Conservation (phyloP, 2,797 vertebrate species). For the Phoeniculus purpureus region DNA sequence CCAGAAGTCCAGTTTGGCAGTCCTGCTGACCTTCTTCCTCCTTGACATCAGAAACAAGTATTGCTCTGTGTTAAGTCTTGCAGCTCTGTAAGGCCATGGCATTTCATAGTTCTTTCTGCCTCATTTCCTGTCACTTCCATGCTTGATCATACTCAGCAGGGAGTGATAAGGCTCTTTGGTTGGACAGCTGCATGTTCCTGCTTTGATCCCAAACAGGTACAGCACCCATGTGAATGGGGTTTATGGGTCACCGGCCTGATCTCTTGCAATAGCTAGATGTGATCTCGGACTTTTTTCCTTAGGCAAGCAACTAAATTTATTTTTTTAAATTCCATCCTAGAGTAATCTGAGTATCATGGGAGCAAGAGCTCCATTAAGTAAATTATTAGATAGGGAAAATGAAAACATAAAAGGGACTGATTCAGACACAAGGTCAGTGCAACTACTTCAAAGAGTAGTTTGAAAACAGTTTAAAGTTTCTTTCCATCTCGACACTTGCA, state of each 20-base stretch:
- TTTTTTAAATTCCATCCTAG: neutral
- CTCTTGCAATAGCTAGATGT: neutral
- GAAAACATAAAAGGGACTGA: constrained; percentile 35
- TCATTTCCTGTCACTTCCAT: neutral
- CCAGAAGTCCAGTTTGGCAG: neutral
- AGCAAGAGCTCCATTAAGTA: constrained; percentile 25
- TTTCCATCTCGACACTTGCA: neutral
- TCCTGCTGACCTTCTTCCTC: neutral
- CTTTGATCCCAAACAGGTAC: constrained; percentile 1
- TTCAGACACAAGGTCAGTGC: constrained; percentile 32
- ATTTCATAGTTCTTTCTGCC: neutral
- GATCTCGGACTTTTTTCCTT: neutral
- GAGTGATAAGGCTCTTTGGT: neutral
- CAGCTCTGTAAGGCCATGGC: accelerated
- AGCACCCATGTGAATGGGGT: neutral
- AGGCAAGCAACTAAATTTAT: neutral
- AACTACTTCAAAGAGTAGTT: constrained; percentile 21
- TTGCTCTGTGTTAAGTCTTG: neutral
- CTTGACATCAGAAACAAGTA: neutral
- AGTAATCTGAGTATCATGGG: neutral
- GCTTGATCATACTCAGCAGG: neutral
- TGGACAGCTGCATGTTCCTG: neutral
- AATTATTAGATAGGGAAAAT: constrained; percentile 50
- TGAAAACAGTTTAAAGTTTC: constrained; percentile 15
- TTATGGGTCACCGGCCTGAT: constrained; percentile 1